Conservation (phyloP, 2,888 invertebrate genomes). For the Chouioia cunea region DNA sequence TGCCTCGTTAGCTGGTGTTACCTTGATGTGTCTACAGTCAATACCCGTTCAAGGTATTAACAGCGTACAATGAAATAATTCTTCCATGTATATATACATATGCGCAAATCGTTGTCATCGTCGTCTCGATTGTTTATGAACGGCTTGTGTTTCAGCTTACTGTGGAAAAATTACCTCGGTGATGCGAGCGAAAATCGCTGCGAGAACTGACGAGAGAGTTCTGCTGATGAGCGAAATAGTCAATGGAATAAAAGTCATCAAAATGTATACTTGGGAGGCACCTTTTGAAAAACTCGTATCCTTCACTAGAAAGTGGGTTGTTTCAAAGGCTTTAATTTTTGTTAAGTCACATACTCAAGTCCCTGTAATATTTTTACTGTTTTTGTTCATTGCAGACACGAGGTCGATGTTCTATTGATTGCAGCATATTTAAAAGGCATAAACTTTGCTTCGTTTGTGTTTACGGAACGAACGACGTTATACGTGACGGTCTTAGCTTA, state of each 20-base stretch:
- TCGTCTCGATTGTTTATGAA: neutral
- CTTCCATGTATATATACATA: neutral
- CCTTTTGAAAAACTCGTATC: constrained; percentile 80
- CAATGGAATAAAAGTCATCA: constrained; percentile 83
- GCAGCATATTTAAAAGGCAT: constrained; percentile 79
- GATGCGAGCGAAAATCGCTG: constrained; percentile 69
- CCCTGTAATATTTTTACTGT: no score
- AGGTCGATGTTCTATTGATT: constrained; percentile 77
- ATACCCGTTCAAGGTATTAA: constrained; percentile 70
- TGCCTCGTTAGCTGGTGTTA: constrained; percentile 75
- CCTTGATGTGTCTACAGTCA: constrained; percentile 71
- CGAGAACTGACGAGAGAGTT: constrained; percentile 78
- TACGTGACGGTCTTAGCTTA: constrained; percentile 85
- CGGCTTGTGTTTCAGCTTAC: constrained; percentile 64
- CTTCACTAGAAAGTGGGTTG: constrained; percentile 75
- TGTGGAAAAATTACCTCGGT: constrained; percentile 69
- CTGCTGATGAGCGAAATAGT: constrained; percentile 86
- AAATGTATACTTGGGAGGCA: constrained; percentile 90
- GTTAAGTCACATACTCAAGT: no score
- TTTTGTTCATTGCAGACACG: constrained; percentile 72
- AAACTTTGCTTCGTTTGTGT: constrained; percentile 77
- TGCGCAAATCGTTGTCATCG: constrained; percentile 24
- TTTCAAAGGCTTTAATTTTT: neutral
- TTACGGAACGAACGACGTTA: constrained; percentile 86
- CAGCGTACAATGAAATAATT: no score